Conservation (phyloP, 2,113 vertebrate species). For the Sigmodon hispidus region DNA sequence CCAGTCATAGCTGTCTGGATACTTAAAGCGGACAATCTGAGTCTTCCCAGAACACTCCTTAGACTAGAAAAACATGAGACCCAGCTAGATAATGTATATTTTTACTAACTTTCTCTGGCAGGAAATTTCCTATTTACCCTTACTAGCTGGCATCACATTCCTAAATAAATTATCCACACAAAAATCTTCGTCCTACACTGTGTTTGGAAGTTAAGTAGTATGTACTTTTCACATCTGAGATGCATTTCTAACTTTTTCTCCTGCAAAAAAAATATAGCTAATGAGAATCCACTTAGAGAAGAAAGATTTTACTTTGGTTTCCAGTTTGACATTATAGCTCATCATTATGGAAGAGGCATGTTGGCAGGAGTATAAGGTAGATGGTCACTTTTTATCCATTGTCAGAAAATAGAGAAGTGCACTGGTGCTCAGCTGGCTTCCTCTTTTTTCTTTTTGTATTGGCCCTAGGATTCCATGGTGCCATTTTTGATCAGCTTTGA, state of each 20-base stretch:
- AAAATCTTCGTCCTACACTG: slow-evolving; percentile 31
- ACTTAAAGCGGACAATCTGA: not conserved
- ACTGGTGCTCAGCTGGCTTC: not conserved
- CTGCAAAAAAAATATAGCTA: not conserved
- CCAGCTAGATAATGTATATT: not conserved
- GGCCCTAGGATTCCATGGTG: not conserved
- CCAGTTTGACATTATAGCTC: not conserved
- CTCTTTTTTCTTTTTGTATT: not conserved
- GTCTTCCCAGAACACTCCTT: not conserved
- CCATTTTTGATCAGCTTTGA: not conserved
- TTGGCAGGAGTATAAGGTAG: no score
- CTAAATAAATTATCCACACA: not conserved
- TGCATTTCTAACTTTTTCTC: not conserved
- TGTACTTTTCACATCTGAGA: not conserved
- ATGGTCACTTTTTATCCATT: not conserved
- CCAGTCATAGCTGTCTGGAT: not conserved
- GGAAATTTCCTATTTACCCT: not conserved
- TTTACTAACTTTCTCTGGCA: not conserved
- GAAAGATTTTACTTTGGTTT: not conserved
- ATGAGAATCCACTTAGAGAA: not conserved
- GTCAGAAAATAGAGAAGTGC: not conserved
- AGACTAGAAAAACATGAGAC: not conserved
- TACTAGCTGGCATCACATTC: not conserved
- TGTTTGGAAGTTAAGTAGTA: not conserved
- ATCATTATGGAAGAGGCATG: not conserved